Conservation (phyloP, 2,888 invertebrate species). For the Scelioninae gen. 1 region DNA sequence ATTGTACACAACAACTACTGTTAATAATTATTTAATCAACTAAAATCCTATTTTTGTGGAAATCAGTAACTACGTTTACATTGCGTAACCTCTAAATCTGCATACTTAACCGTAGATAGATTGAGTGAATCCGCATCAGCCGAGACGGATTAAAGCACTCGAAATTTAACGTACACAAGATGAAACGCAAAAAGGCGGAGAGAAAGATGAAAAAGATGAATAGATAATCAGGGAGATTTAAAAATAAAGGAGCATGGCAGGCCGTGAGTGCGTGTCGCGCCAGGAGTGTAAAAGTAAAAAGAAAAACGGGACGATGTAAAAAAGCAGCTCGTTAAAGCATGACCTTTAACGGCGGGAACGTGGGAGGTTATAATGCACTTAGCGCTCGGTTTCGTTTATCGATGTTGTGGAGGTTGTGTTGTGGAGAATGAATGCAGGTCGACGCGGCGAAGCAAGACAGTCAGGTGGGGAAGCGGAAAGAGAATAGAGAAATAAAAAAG, state of each 20-base stretch:
- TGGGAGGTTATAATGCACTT: slow-evolving; percentile 81
- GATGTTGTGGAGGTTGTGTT: slow-evolving; percentile 72
- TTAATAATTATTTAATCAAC: too few relatives aligned
- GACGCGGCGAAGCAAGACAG: slow-evolving; percentile 66
- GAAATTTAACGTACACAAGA: slow-evolving; percentile 30
- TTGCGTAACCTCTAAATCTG: neutral
- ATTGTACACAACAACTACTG: too few relatives aligned
- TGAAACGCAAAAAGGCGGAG: slow-evolving; percentile 5
- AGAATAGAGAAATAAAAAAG: slow-evolving; percentile 59
- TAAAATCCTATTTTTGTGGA: too few relatives aligned
- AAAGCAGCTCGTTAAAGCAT: slow-evolving; percentile 81
- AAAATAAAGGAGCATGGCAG: slow-evolving; percentile 27
- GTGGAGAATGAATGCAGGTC: slow-evolving; percentile 76
- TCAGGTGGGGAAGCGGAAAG: slow-evolving; percentile 61
- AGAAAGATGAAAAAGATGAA: slow-evolving; percentile 37
- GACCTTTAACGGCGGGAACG: slow-evolving; percentile 82
- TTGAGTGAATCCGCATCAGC: neutral
- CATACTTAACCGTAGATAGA: neutral
- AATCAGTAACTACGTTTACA: neutral
- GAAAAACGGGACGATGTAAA: slow-evolving; percentile 66
- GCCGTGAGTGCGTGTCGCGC: slow-evolving; percentile 31
- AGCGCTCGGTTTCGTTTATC: slow-evolving; percentile 77
- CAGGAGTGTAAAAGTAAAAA: slow-evolving; percentile 39
- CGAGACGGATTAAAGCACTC: slow-evolving; percentile 24
- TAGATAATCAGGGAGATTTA: slow-evolving; percentile 35